A percentile compares a stretch with the other conserved stretches of the same genome.
phyloP scores from a whole-genome alignment of 2,797 vertebrate genomes.

The Melanotaenia boesemani region DNA sequence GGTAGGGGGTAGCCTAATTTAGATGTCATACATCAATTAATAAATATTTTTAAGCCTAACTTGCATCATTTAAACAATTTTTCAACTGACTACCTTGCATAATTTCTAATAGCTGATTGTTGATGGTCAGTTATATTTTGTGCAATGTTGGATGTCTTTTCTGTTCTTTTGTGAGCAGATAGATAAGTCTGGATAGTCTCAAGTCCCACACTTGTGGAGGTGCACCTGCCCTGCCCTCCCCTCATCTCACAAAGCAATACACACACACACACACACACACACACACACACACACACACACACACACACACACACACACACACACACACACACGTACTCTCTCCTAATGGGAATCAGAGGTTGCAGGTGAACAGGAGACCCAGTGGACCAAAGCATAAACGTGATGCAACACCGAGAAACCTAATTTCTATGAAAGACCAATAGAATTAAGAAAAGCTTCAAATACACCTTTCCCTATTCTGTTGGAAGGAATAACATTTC shows the following conservation, averaged over 20 bases:
- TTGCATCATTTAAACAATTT: not conserved
- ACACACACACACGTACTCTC: conserved; percentile 63
- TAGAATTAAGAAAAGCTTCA: conserved; percentile 6
- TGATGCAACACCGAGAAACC: conserved; percentile 80
- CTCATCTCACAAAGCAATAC: conserved; percentile 24
- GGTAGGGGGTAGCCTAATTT: conserved; percentile 36
- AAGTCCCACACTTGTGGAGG: conserved; percentile 9
- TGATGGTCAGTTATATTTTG: not conserved
- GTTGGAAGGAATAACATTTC: not conserved
- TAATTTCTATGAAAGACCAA: conserved; percentile 6
- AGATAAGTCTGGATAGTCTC: conserved; percentile 1
- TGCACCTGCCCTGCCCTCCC: conserved; percentile 56
- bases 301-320: conserved; percentile 41
- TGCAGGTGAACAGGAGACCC: conserved; percentile 70
- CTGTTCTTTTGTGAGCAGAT: not conserved
- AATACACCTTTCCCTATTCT: conserved; percentile 4
- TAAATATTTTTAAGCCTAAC: conserved; percentile 31
- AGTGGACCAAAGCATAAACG: conserved; percentile 55
- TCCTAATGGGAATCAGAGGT: conserved; percentile 67
- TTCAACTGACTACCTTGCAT: not conserved
- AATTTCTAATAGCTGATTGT: not conserved
- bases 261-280: conserved; percentile 40
- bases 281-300: conserved; percentile 55
- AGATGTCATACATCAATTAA: conserved; percentile 19
- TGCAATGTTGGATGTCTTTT: conserved; percentile 14